These are phyloP conservation scores for Oceanodroma leucorhoa DNA, from an alignment of 2,797 vertebrate species.

Conservation along the genomic window DNA sequence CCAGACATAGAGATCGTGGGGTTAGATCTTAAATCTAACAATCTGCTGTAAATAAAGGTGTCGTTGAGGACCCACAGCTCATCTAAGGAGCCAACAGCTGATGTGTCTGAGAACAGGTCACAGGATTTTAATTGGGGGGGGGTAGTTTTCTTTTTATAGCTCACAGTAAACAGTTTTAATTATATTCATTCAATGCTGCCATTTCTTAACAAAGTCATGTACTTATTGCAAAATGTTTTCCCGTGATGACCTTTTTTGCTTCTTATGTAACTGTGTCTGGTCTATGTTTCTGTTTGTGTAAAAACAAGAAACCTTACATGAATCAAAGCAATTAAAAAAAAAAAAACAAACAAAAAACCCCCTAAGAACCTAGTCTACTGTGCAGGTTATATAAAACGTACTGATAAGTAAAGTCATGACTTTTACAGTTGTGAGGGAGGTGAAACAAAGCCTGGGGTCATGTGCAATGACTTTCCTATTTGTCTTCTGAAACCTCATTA, in stretches of 20 bases:
- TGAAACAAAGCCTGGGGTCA: constrained; percentile 55
- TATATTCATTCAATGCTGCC: not conserved
- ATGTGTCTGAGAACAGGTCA: not conserved
- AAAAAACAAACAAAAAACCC: too few relatives aligned
- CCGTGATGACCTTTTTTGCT: not conserved
- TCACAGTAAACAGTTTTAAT: not conserved
- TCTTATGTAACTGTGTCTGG: not conserved
- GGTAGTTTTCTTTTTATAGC: not conserved
- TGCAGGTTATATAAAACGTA: constrained; percentile 19
- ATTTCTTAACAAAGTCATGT: not conserved
- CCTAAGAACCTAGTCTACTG: not conserved
- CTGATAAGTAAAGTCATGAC: constrained; percentile 42
- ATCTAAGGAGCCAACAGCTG: not conserved
- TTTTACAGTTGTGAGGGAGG: constrained; percentile 9
- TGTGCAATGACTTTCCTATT: constrained; percentile 43
- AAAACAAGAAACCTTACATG: not conserved
- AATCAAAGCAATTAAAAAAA: not conserved
- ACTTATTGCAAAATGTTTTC: not conserved
- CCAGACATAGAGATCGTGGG: not conserved
- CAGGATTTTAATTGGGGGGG: not conserved
- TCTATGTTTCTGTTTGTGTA: not conserved
- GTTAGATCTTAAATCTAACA: not conserved
- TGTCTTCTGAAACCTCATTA: constrained; percentile 37
- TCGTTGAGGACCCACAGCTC: not conserved
- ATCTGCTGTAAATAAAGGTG: not conserved